Percentiles rank a stretch among this genome's conserved stretches.
Conservation (phyloP, 2,113 vertebrate genomes). For the Pterocles burchelli region DNA sequence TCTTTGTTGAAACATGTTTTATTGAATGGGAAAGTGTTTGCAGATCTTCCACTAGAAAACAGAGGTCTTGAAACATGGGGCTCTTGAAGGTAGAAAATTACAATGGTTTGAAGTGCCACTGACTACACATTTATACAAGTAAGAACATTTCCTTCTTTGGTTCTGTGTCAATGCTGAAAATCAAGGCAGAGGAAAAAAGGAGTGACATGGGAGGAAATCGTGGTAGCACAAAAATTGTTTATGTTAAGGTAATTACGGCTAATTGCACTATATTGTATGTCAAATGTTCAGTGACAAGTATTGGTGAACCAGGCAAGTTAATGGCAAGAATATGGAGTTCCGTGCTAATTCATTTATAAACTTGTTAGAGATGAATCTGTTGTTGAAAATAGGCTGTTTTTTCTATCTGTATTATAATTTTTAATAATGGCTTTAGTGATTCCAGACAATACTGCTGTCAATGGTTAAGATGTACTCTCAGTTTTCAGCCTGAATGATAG, state of each 20-base stretch:
- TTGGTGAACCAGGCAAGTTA: not conserved
- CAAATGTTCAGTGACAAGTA: not conserved
- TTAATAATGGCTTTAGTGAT: not conserved
- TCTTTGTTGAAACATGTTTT: not conserved
- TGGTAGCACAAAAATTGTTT: not conserved
- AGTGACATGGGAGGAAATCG: not conserved
- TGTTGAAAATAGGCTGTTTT: not conserved
- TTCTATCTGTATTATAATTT: not conserved
- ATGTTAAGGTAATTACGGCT: not conserved
- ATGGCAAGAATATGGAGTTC: not conserved
- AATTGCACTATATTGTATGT: not conserved
- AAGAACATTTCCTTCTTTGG: not conserved
- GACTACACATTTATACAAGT: not conserved
- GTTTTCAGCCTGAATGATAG: not conserved
- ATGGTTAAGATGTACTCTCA: not conserved
- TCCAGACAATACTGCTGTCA: not conserved
- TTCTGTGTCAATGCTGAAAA: not conserved
- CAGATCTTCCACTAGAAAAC: not conserved
- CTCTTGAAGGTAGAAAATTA: not conserved
- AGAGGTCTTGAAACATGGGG: not conserved
- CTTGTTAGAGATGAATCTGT: fast-evolving
- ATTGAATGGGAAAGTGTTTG: not conserved
- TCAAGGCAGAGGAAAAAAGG: not conserved
- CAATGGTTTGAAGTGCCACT: not conserved
- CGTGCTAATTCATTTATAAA: not conserved